Evolutionary conservation across 2,797 vertebrate genomes (phyloP), one percentile per base, ranked within the genome.

Genomic region (Muscicapa comitata): DNA sequence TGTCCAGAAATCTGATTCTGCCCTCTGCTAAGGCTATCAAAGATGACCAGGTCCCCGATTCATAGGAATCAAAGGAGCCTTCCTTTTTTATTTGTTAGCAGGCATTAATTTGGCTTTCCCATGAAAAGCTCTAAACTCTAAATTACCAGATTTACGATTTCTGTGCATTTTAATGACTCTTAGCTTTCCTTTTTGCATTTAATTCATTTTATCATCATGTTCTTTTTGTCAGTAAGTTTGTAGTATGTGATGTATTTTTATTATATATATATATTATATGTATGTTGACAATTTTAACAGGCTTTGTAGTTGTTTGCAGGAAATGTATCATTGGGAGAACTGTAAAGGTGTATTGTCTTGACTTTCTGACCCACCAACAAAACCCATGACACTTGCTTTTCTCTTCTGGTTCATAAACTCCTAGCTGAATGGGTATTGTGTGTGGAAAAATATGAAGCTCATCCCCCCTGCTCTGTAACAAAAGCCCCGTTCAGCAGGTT

Each of bases 301-400:
- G 38, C 68, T 94, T 86, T 93, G 42, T 79, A 72, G 82, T 85
- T 92, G 68, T 88, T 95, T 91, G 31, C 31, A 33, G 75, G 73
- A 58, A 79, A 48, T 25, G 9, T 55, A 87, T 82, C 65, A 48
- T 50, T n/a, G 90, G 63, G 53, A 91, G 55, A 89, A 90, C 61
- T 57, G 47, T 54, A 70, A 33, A 95, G 59, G 42, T 63, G 54
- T 47, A 45, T 68, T 43, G 10, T 94, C 68, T 94, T 96, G 92
- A 90, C 78, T 94, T 93, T 91, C 93, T 79, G 83, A 89, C 93
- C 38, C 65, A 90, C 75, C 87, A 96, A 91, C 71, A 97, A 97
- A 91, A 68, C 18, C 23, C 62, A 67, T 43, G 51, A 50, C 48
- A 55, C 38, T 42, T 55, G 33, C 57, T 93, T 89, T 94, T 77